Evolutionary conservation across 2,888 invertebrate genomes (phyloP), one percentile per base, ranked within the genome.

Genomic region (Ormyrus thymus): DNA sequence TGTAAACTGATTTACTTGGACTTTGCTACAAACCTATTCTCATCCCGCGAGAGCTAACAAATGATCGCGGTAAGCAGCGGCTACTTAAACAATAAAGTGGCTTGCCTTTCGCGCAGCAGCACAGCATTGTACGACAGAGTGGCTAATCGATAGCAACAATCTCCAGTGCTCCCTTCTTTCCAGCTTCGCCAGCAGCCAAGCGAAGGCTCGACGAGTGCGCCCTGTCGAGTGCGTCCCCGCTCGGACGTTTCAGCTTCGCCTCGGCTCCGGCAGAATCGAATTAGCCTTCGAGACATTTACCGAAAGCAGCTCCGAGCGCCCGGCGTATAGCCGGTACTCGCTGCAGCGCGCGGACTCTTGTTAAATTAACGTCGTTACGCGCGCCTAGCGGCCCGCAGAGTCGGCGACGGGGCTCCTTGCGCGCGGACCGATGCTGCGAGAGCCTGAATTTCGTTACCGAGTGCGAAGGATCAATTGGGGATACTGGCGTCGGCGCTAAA

Each of bases 161-260:
- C 48, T 56, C 13, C n/a, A n/a, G 43, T 29, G 58, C 65, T 29
- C 29, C 29, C 29, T 29, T 29, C 29, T 29, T 29, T 29, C 29
- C 29, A 29, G 29, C 29, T 29, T 29, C 29, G 29, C 4, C 4
- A 64, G 62, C 62, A 73, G 46, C 29, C 29, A 4, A 4, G 29
- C 29, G 29, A 29, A 29, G 29, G 29, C 10, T 29, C 48, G n/a
- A 5, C 45, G 59, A 55, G 56, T 15, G 29, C 85, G 86, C 85
- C 83, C 84, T 84, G 86, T 86, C 86, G 84, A 83, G 76, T 83
- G 76, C 83, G 84, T 83, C 10, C 51, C 8, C 10, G 13, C 76
- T 45, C 71, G 48, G 59, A 65, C 62, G 71, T 71, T 77, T 71
- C 50, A 64, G 29, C n/a, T 6, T 7, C 15, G 58, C n/a, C 10